These are phyloP conservation scores for Entomyzon cyanotis DNA, from an alignment of 2,113 vertebrate species.

Conservation along the genomic window DNA sequence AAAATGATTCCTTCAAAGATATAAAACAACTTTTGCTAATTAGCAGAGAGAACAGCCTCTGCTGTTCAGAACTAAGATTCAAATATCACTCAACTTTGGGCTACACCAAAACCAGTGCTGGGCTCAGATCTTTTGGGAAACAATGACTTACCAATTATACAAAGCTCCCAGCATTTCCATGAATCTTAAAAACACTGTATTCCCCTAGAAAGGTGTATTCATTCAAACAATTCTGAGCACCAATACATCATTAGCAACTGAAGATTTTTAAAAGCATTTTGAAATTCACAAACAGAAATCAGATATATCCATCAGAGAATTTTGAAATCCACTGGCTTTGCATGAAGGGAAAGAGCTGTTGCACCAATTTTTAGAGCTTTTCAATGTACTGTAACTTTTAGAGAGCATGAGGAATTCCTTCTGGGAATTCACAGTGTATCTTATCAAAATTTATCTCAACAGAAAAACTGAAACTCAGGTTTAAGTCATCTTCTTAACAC, in stretches of 20 bases:
- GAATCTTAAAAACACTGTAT: not conserved
- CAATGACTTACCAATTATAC: accelerated
- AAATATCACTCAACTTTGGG: not conserved
- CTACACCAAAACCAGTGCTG: not conserved
- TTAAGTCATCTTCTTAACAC: not conserved
- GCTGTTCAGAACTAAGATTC: not conserved
- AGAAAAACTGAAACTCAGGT: not conserved
- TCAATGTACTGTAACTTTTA: not conserved
- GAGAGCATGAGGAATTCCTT: not conserved
- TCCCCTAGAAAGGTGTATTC: not conserved
- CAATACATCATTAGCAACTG: not conserved
- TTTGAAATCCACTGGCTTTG: not conserved
- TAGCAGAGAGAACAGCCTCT: not conserved
- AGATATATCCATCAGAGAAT: not conserved
- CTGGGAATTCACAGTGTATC: not conserved
- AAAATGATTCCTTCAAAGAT: not conserved
- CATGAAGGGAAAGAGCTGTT: not conserved
- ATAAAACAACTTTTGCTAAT: not conserved
- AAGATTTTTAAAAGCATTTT: not conserved
- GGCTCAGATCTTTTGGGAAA: not conserved
- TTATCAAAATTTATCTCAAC: not conserved
- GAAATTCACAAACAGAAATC: not conserved
- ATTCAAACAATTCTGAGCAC: not conserved
- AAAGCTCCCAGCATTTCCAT: not conserved
- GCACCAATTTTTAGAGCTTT: not conserved